phyloP scores from a whole-genome alignment of 2,113 vertebrate genomes.

The Herpailurus yagouaroundi region DNA sequence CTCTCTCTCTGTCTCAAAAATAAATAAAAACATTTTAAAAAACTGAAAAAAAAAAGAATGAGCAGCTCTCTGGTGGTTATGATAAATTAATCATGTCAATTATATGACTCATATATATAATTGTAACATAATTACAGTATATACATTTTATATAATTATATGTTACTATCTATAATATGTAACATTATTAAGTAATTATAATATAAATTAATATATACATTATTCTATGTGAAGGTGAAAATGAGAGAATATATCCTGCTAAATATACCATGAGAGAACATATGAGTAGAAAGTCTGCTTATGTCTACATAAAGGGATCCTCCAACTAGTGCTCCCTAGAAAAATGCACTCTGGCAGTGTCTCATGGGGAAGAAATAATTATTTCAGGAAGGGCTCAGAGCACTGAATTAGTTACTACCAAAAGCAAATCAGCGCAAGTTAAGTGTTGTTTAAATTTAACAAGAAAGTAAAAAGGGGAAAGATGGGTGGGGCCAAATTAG shows the following conservation, averaged over 20 bases:
- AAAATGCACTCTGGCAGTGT: not conserved
- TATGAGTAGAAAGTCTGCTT: not conserved
- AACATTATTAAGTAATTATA: not conserved
- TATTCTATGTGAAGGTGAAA: not conserved
- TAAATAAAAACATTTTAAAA: too few species aligned
- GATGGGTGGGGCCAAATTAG: not conserved
- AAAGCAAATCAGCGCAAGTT: not conserved
- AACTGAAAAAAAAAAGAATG: not conserved
- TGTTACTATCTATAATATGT: not conserved
- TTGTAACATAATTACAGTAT: not conserved
- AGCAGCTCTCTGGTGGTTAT: not conserved
- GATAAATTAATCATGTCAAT: not conserved
- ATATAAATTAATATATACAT: not conserved
- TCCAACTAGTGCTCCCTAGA: not conserved
- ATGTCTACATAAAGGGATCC: not conserved
- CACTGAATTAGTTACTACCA: not conserved
- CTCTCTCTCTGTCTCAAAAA: too few species aligned
- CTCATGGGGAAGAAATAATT: not conserved
- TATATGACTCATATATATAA: not conserved
- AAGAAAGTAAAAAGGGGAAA: not conserved
- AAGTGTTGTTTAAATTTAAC: not conserved
- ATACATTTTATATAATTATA: not conserved
- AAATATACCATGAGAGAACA: not conserved
- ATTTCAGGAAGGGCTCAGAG: not conserved
- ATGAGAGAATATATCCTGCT: not conserved